Conservation (phyloP, 2,113 vertebrate genomes). For the Istiophorus platypterus region DNA sequence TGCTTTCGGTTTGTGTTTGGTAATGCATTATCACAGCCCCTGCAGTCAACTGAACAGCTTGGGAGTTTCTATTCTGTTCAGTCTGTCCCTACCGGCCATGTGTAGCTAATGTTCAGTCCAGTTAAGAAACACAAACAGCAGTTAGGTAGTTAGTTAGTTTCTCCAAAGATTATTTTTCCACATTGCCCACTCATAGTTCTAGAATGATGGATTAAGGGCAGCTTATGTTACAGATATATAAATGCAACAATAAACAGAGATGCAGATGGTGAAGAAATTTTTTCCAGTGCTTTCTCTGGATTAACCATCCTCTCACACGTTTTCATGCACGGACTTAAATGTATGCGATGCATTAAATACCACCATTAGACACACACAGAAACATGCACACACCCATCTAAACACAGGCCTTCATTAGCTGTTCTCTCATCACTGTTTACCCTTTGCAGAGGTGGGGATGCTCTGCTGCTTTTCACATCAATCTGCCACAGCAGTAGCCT, state of each 20-base stretch:
- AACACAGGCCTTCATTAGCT: slow-evolving; percentile 58
- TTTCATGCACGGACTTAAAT: slow-evolving; percentile 16
- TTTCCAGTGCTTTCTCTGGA: slow-evolving; percentile 25
- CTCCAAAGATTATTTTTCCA: neutral
- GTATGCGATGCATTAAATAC: slow-evolving; percentile 16
- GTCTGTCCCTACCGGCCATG: too few relatives aligned
- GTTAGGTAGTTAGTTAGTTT: neutral
- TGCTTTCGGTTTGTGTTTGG: too few relatives aligned
- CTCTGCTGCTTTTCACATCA: slow-evolving; percentile 63
- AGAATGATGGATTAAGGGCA: neutral
- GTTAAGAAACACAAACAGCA: too few relatives aligned
- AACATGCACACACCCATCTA: neutral
- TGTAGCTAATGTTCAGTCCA: too few relatives aligned
- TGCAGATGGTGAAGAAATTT: slow-evolving; percentile 51
- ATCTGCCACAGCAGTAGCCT: slow-evolving; percentile 56
- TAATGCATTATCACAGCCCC: too few relatives aligned
- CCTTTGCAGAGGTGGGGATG: slow-evolving; percentile 46
- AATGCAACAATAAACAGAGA: slow-evolving; percentile 1
- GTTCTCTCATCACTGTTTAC: slow-evolving; percentile 67
- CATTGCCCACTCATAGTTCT: neutral
- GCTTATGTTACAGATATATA: slow-evolving; percentile 17
- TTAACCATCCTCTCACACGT: slow-evolving; percentile 29
- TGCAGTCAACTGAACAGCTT: too few relatives aligned
- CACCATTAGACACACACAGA: neutral
- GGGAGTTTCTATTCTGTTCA: too few relatives aligned